Percentiles rank a stretch among this genome's conserved stretches.
Conservation (phyloP, 1,140 invertebrate species). For the Rhyacophila brunnea region DNA sequence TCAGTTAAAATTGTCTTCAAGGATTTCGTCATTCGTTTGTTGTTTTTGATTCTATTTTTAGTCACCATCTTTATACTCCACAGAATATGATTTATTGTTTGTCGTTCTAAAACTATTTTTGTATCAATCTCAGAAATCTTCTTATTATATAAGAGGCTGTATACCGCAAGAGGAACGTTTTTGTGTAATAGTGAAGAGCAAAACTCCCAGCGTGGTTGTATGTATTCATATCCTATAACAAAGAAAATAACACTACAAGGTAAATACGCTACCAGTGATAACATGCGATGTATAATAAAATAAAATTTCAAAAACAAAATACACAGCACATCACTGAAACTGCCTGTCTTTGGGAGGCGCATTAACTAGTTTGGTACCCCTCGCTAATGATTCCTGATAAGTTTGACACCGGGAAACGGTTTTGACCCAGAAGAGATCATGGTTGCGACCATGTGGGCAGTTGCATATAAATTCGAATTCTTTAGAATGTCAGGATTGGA, state of each 20-base stretch:
- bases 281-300: no score
- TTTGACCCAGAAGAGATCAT: no score
- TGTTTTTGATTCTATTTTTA: constrained; percentile 6
- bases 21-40: background rate
- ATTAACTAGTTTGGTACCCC: no score
- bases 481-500: no score
- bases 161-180: constrained; percentile 12
- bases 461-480: no score
- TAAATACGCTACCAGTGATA: no score
- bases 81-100: constrained; percentile 8
- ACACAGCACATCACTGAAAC: no score
- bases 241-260: constrained; percentile 3
- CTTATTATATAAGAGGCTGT: background rate
- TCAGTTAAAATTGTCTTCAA: constrained; percentile 10
- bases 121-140: background rate
- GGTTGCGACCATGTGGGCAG: no score
- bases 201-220: constrained; percentile 12
- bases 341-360: no score
- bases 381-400: no score
- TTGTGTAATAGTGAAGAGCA: constrained; percentile 8
- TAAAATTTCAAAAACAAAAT: no score
- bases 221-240: constrained; percentile 10
- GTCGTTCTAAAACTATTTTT: background rate
- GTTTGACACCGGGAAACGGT: no score
- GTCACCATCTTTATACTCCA: background rate